These are phyloP conservation scores for Hyla sarda DNA, from an alignment of 2,113 vertebrate species.

Conservation along the genomic window DNA sequence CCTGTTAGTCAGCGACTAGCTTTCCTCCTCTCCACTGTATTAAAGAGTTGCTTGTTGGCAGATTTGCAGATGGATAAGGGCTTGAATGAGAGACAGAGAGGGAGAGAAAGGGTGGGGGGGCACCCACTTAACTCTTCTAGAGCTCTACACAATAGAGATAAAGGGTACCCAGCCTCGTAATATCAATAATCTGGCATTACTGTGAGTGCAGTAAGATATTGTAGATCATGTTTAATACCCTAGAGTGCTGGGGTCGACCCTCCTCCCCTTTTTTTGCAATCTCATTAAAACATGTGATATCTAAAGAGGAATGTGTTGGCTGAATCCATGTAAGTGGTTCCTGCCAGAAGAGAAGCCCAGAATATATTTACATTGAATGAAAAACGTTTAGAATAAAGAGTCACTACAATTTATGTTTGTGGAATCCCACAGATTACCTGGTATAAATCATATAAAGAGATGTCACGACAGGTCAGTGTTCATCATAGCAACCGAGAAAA, in stretches of 20 bases:
- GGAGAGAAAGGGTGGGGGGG: conserved; percentile 59
- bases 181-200: conserved; percentile 64
- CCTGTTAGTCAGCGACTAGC: conserved; percentile 21
- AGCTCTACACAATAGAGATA: conserved; percentile 53
- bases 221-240: conserved; percentile 50
- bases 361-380: conserved; percentile 31
- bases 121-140: conserved; percentile 68
- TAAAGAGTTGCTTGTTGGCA: conserved; percentile 65
- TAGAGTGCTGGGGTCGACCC: conserved; percentile 36
- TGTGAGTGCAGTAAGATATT: conserved; percentile 14
- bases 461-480: neutral
- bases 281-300: conserved; percentile 49
- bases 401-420: conserved; percentile 27
- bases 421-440: neutral
- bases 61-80: conserved; percentile 63
- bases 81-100: conserved; percentile 50
- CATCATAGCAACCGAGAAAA: neutral
- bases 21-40: conserved; percentile 46
- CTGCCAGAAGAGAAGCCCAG: neutral
- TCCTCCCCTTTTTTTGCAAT: neutral
- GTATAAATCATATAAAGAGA: neutral
- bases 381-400: conserved; percentile 8
- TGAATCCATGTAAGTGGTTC: conserved; percentile 21
- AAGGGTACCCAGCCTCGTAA: conserved; percentile 66
- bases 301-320: conserved; percentile 40